Base-by-base conservation (phyloP, 2,888 invertebrate species). In the Noctua comes region DNA sequence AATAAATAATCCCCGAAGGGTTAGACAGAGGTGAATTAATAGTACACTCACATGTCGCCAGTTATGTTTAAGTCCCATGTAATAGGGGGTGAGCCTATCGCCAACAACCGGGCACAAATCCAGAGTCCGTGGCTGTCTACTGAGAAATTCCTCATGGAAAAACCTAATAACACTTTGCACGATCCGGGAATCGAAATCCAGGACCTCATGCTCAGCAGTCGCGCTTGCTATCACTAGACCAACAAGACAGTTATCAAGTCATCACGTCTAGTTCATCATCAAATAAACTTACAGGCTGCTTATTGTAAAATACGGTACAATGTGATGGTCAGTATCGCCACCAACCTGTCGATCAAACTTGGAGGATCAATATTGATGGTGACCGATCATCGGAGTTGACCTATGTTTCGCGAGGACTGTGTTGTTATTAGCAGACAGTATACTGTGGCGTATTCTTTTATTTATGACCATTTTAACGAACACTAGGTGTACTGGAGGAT, bases 361-460 rank as follows among this genome's bases (percentile, higher is more conserved):
- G n/a, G n/a, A n/a, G n/a, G n/a, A n/a, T n/a, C n/a, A n/a, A n/a
- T n/a, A n/a, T n/a, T n/a, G n/a, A n/a, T n/a, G n/a, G n/a, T n/a
- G n/a, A n/a, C n/a, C n/a, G n/a, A n/a, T n/a, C n/a, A 13, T 51
- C 62, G 8, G 2, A 27, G 11, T 40, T 6, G 11, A n/a, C 27
- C 27, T 27, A n/a, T 13, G 57, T 57, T 57, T 57, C 13, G 1
- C n/a, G n/a, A 57, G 21, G 57, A 57, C n/a, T n/a, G 40, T 62
- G 31, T 62, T 48, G n/a, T 59, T n/a, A 48, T 27, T 62, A 59
- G n/a, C 46, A 59, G 21, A 36, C n/a, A 73, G 46, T 75, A 51
- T 3, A 31, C 27, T 8, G 24, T 24, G 2, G 62, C 31, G 7
- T 43, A 64, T n/a, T 10, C 18, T 31, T 64, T 27, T 59, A 18